These are phyloP conservation scores for Collichthys lucidus DNA, from an alignment of 2,113 vertebrate species.

Conservation along the genomic window DNA sequence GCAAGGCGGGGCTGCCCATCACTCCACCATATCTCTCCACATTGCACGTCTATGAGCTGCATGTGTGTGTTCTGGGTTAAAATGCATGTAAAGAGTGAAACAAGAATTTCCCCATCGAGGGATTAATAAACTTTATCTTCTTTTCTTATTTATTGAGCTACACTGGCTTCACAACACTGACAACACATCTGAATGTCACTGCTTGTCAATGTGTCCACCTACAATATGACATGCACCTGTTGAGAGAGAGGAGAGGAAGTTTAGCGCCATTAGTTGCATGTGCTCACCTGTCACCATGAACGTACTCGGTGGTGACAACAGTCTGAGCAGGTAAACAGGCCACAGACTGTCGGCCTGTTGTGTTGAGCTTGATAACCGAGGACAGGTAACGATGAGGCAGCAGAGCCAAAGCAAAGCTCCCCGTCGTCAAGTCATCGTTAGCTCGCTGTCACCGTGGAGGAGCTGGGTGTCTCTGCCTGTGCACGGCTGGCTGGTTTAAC, in stretches of 20 bases:
- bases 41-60: too few relatives aligned
- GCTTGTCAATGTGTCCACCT: background rate
- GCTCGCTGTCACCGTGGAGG: constrained; percentile 25
- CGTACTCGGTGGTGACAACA: background rate
- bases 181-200: background rate
- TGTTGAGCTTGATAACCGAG: background rate
- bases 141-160: too few relatives aligned
- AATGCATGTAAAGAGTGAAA: too few relatives aligned
- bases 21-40: too few relatives aligned
- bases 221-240: constrained; percentile 40
- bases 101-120: too few relatives aligned
- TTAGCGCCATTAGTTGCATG: background rate
- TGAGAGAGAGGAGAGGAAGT: constrained; percentile 1
- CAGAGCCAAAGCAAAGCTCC: constrained; percentile 1
- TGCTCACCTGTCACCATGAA: background rate
- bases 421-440: constrained; percentile 3
- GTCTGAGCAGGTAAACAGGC: constrained; percentile 20
- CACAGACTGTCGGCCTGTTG: constrained; percentile 22
- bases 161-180: background rate
- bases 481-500: background rate
- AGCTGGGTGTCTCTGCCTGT: constrained; percentile 10
- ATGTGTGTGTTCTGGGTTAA: too few relatives aligned
- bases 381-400: constrained; percentile 28
- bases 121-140: too few relatives aligned
- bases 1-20: too few relatives aligned